These are phyloP conservation scores for Sceliomorpha sp. DNA, from an alignment of 2,888 invertebrate genomes.

Conservation along the genomic window DNA sequence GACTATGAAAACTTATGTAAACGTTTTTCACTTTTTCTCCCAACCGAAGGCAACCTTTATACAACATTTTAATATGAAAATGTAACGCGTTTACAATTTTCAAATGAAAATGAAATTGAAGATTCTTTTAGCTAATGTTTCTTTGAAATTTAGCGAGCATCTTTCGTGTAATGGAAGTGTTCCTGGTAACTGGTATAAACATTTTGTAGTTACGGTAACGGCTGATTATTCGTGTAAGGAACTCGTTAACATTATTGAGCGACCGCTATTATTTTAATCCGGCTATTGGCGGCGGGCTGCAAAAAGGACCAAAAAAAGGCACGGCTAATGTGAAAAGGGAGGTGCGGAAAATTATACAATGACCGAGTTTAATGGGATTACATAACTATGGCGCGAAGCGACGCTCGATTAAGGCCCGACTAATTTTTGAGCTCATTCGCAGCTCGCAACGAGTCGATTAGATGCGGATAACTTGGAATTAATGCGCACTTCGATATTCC, in stretches of 20 bases:
- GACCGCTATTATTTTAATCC: slow-evolving; percentile 34
- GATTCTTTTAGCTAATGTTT: no score
- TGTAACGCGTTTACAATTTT: no score
- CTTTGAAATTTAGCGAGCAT: neutral
- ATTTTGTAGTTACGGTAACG: slow-evolving; percentile 12
- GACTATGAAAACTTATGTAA: no score
- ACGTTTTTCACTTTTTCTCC: no score
- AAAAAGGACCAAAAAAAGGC: slow-evolving; percentile 20
- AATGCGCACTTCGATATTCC: slow-evolving; percentile 47
- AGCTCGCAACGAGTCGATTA: slow-evolving; percentile 42
- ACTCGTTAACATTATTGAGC: slow-evolving; percentile 20
- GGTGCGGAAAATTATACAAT: slow-evolving; percentile 46
- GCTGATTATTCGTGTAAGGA: slow-evolving; percentile 13
- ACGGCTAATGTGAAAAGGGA: slow-evolving; percentile 41
- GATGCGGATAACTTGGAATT: slow-evolving; percentile 40
- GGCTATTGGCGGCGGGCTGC: slow-evolving; percentile 38
- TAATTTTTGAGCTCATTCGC: slow-evolving; percentile 51
- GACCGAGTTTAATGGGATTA: slow-evolving; percentile 54
- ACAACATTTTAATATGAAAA: no score
- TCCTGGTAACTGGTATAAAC: slow-evolving; percentile 4
- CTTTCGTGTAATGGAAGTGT: no score
- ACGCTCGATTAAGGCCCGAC: slow-evolving; percentile 41
- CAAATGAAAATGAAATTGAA: no score
- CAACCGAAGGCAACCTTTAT: no score
- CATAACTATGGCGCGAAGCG: slow-evolving; percentile 39